A percentile compares a stretch with the other conserved stretches of the same genome.
Evolutionary conservation across 2,888 invertebrate species (phyloP).

Genomic region (Aspidiotus rigidus): DNA sequence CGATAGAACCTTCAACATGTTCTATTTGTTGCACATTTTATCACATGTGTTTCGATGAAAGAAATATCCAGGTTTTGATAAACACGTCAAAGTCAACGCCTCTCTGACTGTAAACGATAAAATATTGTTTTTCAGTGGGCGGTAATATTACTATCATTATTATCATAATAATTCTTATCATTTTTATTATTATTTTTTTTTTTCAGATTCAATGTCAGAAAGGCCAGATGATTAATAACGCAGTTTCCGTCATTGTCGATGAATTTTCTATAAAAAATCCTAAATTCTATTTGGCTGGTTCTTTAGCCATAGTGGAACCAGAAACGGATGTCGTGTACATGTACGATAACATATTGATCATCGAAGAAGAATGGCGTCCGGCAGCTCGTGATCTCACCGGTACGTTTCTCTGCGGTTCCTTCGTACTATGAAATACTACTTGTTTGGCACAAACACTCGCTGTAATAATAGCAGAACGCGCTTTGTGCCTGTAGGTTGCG

Average conservation of each 20-base stretch:
- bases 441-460: background rate
- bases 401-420: slow-evolving; percentile 6
- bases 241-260: slow-evolving; percentile 3
- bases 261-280: slow-evolving; percentile 15
- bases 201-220: slow-evolving; percentile 17
- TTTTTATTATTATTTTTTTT: background rate
- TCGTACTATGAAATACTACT: background rate
- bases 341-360: slow-evolving; percentile 19
- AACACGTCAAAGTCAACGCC: too few relatives aligned
- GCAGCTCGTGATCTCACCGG: background rate
- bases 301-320: slow-evolving; percentile 8
- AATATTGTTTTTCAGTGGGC: background rate
- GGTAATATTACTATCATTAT: background rate
- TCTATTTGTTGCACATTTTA: too few relatives aligned
- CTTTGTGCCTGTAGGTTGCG: too few relatives aligned
- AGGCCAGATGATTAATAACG: slow-evolving; percentile 13
- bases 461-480: too few relatives aligned
- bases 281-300: slow-evolving; percentile 24
- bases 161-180: background rate
- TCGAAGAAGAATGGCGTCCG: slow-evolving; percentile 2
- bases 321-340: slow-evolving; percentile 9
- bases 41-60: too few relatives aligned
- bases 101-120: too few relatives aligned
- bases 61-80: too few relatives aligned
- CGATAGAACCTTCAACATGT: too few relatives aligned